A percentile compares a stretch with the other conserved stretches of the same genome.
Evolutionary conservation across 2,797 vertebrate species (phyloP).

Genomic region (Muscicapa comitata): DNA sequence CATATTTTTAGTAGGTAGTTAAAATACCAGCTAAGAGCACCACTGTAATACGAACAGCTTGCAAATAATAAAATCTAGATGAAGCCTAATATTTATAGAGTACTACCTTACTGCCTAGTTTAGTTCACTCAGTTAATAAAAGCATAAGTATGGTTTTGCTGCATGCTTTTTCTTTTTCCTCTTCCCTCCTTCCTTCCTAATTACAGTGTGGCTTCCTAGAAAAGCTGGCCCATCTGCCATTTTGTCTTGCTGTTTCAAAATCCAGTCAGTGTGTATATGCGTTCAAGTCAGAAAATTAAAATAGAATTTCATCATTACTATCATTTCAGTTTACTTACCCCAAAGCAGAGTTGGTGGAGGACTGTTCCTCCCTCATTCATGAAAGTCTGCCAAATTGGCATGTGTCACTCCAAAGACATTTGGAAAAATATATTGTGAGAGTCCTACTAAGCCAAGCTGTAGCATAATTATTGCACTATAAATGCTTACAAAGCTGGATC

Average conservation of each 20-base stretch:
- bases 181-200: background rate
- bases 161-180: background rate
- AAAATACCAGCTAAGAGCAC: background rate
- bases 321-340: background rate
- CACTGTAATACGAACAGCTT: background rate
- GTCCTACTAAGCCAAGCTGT: background rate
- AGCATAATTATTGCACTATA: background rate
- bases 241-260: background rate
- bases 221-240: background rate
- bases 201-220: background rate
- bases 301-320: background rate
- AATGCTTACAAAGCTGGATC: background rate
- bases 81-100: background rate
- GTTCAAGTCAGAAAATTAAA: background rate
- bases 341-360: background rate
- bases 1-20: background rate
- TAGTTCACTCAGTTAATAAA: background rate
- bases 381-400: background rate
- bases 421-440: background rate
- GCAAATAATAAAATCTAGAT: background rate
- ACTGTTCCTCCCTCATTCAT: background rate
- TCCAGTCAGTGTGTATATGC: background rate
- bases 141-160: background rate
- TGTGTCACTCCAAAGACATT: background rate
- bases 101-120: background rate